Percentiles rank a stretch among this genome's conserved stretches.
Evolutionary conservation across 2,113 vertebrate genomes (phyloP).

Genomic region (Myotis brandtii): DNA sequence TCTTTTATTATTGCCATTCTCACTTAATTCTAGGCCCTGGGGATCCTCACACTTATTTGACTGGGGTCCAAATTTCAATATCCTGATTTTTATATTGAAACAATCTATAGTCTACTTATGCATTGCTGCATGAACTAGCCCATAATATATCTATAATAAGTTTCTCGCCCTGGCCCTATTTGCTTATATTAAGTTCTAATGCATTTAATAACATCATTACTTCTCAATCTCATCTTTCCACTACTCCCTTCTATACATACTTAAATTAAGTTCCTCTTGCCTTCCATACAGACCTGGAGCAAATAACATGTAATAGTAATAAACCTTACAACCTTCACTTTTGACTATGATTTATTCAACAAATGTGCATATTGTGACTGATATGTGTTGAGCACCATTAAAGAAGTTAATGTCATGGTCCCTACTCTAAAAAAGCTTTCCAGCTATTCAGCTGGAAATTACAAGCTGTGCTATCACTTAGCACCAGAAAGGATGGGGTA

Average conservation of each 20-base stretch:
- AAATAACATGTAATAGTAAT: neutral
- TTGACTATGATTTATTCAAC: neutral
- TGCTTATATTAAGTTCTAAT: neutral
- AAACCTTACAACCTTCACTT: neutral
- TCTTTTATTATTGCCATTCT: neutral
- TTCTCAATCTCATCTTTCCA: neutral
- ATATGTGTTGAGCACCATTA: neutral
- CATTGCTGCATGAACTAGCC: neutral
- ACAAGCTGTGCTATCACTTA: neutral
- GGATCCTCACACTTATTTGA: neutral
- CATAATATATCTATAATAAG: slow-evolving; percentile 3
- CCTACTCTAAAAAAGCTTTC: neutral
- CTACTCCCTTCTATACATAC: neutral
- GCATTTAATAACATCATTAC: neutral
- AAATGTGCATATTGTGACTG: neutral
- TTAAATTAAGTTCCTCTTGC: slow-evolving; percentile 43
- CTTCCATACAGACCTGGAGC: neutral
- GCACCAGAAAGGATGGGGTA: neutral
- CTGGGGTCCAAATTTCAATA: neutral
- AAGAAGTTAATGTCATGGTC: neutral
- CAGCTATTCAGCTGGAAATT: neutral
- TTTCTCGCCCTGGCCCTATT: neutral
- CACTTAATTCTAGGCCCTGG: neutral
- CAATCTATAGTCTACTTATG: neutral
- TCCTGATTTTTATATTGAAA: neutral